Evolutionary conservation across 2,888 invertebrate genomes (phyloP).

Genomic region (Eucriotettix oculatus): DNA sequence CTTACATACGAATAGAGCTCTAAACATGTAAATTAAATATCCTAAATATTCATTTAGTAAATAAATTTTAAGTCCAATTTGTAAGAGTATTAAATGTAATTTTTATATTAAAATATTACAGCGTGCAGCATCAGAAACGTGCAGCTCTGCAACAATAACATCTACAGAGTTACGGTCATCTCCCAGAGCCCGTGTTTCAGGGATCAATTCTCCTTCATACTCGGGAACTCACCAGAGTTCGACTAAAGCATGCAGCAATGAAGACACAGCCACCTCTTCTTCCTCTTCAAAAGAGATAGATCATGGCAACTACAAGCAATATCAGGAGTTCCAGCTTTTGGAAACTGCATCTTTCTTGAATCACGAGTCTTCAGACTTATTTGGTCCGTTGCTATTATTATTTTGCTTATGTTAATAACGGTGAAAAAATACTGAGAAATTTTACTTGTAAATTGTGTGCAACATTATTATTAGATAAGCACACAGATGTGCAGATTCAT

Average conservation of each 20-base stretch:
- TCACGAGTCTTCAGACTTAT: constrained; percentile 27
- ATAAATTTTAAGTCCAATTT: too few relatives aligned
- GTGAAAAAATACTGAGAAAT: too few relatives aligned
- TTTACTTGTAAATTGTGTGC: too few relatives aligned
- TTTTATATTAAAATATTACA: background rate
- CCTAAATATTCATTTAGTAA: too few relatives aligned
- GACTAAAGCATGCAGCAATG: constrained; percentile 1
- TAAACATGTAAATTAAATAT: too few relatives aligned
- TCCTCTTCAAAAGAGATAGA: constrained; percentile 3
- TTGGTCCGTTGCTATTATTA: constrained; percentile 21
- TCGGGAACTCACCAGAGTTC: constrained; percentile 6
- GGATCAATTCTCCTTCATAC: constrained; percentile 6
- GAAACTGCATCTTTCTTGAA: constrained; percentile 23
- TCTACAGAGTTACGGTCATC: constrained; percentile 8
- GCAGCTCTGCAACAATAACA: constrained; percentile 8
- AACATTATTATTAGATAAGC: too few relatives aligned
- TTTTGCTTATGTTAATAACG: background rate
- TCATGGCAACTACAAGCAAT: constrained; percentile 15
- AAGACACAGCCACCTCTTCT: constrained; percentile 5
- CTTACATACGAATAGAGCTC: too few relatives aligned
- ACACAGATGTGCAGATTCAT: too few relatives aligned
- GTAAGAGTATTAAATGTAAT: background rate
- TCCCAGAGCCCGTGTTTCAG: constrained; percentile 7
- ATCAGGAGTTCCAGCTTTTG: constrained; percentile 20
- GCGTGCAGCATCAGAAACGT: constrained; percentile 6